Evolutionary conservation across 2,888 invertebrate genomes (phyloP).

Genomic region (Agelastica alni): DNA sequence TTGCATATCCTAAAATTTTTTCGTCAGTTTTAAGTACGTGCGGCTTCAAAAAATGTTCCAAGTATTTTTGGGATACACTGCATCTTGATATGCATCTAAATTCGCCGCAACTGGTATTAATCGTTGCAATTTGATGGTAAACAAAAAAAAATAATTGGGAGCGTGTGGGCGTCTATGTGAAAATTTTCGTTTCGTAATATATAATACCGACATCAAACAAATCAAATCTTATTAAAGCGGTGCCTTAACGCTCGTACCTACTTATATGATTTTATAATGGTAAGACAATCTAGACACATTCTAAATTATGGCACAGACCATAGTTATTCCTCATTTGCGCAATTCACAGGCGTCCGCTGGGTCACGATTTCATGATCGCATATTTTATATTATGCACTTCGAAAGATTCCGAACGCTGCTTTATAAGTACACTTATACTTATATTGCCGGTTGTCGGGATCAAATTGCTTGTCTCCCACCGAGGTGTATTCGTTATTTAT

Average conservation of each 20-base stretch:
- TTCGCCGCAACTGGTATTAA: not conserved
- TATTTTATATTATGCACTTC: constrained; percentile 38
- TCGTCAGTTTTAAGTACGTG: too few species aligned
- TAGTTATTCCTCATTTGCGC: constrained; percentile 39
- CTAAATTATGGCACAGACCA: constrained; percentile 18
- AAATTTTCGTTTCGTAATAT: constrained; percentile 1
- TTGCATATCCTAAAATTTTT: too few species aligned
- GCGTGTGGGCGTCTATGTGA: constrained; percentile 7
- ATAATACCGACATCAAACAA: constrained; percentile 11
- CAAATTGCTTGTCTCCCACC: constrained; percentile 45
- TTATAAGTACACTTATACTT: constrained; percentile 40
- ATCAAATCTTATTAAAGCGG: constrained; percentile 14
- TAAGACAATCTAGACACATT: constrained; percentile 22
- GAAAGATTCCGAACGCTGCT: constrained; percentile 13
- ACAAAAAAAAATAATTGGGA: not conserved
- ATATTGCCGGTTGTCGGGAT: constrained; percentile 28
- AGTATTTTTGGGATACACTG: too few species aligned
- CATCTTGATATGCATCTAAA: too few species aligned
- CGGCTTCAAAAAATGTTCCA: too few species aligned
- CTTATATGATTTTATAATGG: constrained; percentile 18
- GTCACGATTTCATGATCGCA: constrained; percentile 48
- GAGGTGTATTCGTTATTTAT: constrained; percentile 41
- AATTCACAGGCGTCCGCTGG: constrained; percentile 45
- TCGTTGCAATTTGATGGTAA: not conserved
- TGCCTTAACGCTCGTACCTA: constrained; percentile 17